Conservation (phyloP, 2,797 vertebrate genomes). For the Fistularia commersonii region DNA sequence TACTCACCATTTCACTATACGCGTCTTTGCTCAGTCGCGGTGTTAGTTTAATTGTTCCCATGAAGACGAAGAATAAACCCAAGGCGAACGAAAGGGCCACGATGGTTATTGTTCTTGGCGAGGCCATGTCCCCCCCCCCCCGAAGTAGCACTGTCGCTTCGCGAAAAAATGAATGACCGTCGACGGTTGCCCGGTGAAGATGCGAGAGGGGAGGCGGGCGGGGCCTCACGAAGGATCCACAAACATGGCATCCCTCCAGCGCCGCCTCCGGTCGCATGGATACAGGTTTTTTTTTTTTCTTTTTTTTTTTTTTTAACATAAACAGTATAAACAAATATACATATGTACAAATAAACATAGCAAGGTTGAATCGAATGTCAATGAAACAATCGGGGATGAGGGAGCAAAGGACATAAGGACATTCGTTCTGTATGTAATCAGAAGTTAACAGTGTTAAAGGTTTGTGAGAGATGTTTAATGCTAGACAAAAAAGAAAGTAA, state of each 20-base stretch:
- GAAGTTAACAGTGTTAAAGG: too few relatives aligned
- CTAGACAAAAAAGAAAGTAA: too few relatives aligned
- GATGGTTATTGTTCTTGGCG: conserved; percentile 92
- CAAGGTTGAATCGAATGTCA: too few relatives aligned
- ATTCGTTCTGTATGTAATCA: too few relatives aligned
- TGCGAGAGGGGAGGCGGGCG: conserved; percentile 61
- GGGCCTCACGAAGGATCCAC: conserved; percentile 26
- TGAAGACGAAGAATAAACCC: conserved; percentile 96
- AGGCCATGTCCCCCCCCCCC: conserved; percentile 78
- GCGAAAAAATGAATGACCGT: conserved; percentile 25
- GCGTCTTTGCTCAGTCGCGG: conserved; percentile 96
- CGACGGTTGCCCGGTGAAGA: conserved; percentile 25
- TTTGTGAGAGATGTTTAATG: too few relatives aligned
- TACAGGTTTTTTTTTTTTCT: too few relatives aligned
- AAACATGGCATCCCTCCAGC: conserved; percentile 55
- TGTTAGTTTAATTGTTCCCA: conserved; percentile 98
- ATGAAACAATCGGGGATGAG: too few relatives aligned
- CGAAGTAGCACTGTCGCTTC: conserved; percentile 9
- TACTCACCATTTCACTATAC: conserved; percentile 96
- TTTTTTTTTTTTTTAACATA: too few relatives aligned
- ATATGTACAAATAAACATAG: too few relatives aligned
- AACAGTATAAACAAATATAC: too few relatives aligned
- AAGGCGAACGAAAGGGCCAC: conserved; percentile 91
- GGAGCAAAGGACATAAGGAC: too few relatives aligned
- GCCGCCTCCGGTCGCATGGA: conserved; percentile 5